These are phyloP conservation scores for Drosophila equinoxialis DNA, from an alignment of 1,140 invertebrate species.

Conservation along the genomic window DNA sequence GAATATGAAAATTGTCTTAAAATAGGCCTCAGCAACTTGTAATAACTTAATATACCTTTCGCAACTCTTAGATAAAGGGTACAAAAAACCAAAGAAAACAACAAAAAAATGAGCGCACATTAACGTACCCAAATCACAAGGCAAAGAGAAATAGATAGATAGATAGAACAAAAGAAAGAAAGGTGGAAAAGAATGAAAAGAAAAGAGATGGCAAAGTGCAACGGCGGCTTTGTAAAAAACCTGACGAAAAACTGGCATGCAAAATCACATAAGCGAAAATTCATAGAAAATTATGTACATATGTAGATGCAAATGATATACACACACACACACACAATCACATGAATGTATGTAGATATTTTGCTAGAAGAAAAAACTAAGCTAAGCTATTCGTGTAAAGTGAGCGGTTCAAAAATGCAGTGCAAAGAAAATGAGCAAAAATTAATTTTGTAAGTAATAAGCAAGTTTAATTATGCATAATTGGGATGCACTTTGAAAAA, in stretches of 20 bases:
- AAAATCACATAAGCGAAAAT: constrained; percentile 70
- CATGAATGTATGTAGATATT: too few relatives aligned
- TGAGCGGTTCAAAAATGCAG: constrained; percentile 23
- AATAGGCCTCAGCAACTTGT: too few relatives aligned
- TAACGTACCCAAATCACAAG: constrained; percentile 58
- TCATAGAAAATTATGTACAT: constrained; percentile 55
- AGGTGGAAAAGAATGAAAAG: constrained; percentile 6
- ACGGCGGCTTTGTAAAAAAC: constrained; percentile 49
- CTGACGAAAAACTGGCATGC: constrained; percentile 56
- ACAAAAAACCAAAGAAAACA: background rate
- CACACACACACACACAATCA: background rate
- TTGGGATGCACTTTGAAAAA: constrained; percentile 27
- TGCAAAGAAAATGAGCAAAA: constrained; percentile 61
- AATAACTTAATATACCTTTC: background rate
- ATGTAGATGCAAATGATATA: constrained; percentile 56
- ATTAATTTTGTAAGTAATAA: constrained; percentile 59
- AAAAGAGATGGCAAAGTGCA: constrained; percentile 30
- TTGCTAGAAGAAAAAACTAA: background rate
- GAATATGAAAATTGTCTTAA: too few relatives aligned
- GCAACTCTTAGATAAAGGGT: background rate
- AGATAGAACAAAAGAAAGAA: constrained; percentile 10
- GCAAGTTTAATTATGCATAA: constrained; percentile 64
- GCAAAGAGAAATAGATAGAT: constrained; percentile 26
- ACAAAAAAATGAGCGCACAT: constrained; percentile 58
- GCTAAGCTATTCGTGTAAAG: constrained; percentile 33